Evolutionary conservation across 2,113 vertebrate species (phyloP), one percentile per base, ranked within the genome.

Genomic region (Ptychochromis oligacanthus): DNA sequence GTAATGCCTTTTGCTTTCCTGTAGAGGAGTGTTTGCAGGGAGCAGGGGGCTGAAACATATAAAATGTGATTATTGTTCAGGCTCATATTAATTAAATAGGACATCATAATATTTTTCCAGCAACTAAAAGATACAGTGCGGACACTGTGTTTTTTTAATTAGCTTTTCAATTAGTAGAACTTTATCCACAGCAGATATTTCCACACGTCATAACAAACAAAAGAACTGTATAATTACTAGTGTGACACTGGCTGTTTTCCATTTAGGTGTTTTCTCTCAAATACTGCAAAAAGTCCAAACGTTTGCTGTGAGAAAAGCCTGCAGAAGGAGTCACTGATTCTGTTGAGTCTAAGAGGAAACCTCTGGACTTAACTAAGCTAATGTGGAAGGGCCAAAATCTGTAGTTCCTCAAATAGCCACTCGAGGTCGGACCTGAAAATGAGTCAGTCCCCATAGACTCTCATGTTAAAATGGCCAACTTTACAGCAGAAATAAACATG

Each of bases 151-250:
- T 31, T 12, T 81, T 82, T 87, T 87, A 80, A 88, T 89, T 75
- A 80, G 83, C 75, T 85, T 88, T 86, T 76, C 79, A 76, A 84
- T 87, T 64, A 77, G 40, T n/a, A 46, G 65, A 72, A 52, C 26
- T 52, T 64, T 75, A 65, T 34, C 52, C 36, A 58, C 18, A 58
- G 78, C 22, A 58, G 67, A 82, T 49, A 10, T 80, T 70, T 83
- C 13, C 6, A 72, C 31, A 70, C 52, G 64, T 80, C 52, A 31
- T 10, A 58, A 77, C 26, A 58, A 77, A 58, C 55, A 38, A 31
- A 18, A 70, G 20, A 34, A 49, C 28, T 10, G 17, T 28, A 56
- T 75, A 57, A 75, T 82, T 81, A 64, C 57, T 38, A 62, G 43
- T 31, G 13, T 7, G 20, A 34, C 62, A 54, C 46, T 13, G 28